phyloP scores from a whole-genome alignment of 2,888 invertebrate genomes.

The Oscheius onirici region DNA sequence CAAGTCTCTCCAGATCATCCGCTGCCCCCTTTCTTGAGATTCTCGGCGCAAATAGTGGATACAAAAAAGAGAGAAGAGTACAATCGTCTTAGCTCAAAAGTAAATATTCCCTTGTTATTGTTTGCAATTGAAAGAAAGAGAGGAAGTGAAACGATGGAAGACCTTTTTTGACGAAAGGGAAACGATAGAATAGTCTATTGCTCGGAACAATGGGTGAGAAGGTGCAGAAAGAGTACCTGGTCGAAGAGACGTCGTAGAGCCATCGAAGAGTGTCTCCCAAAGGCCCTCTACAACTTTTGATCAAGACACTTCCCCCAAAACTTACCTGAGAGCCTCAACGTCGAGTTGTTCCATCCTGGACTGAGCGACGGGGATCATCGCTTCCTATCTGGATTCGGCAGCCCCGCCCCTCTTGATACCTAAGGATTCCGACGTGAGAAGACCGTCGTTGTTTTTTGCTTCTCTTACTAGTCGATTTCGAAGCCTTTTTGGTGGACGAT shows the following conservation, averaged over 20 bases:
- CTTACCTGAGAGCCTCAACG: conserved; percentile 25
- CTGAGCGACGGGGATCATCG: not conserved
- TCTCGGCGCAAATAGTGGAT: too few species aligned
- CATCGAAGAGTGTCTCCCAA: conserved; percentile 21
- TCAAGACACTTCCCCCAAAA: not conserved
- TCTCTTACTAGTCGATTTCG: not conserved
- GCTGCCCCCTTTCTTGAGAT: too few species aligned
- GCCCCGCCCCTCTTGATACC: not conserved
- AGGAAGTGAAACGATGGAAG: too few species aligned
- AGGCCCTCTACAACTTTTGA: conserved; percentile 3
- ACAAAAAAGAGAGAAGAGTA: too few species aligned
- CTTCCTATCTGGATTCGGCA: conserved; percentile 7
- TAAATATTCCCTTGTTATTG: too few species aligned
- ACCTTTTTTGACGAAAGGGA: too few species aligned
- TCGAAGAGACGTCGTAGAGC: conserved; percentile 25
- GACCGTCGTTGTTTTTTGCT: conserved; percentile 6
- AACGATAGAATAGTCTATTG: too few species aligned
- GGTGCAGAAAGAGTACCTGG: not conserved
- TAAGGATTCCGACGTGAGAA: not conserved
- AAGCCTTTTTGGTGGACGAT: not conserved
- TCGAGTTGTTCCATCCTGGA: conserved; percentile 16
- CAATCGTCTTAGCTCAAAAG: too few species aligned
- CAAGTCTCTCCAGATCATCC: too few species aligned
- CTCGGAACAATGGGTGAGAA: too few species aligned
- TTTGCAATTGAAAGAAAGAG: too few species aligned